Evolutionary conservation across 2,888 invertebrate genomes (phyloP), one percentile per base, ranked within the genome.

Genomic region (Synergus gifuensis): DNA sequence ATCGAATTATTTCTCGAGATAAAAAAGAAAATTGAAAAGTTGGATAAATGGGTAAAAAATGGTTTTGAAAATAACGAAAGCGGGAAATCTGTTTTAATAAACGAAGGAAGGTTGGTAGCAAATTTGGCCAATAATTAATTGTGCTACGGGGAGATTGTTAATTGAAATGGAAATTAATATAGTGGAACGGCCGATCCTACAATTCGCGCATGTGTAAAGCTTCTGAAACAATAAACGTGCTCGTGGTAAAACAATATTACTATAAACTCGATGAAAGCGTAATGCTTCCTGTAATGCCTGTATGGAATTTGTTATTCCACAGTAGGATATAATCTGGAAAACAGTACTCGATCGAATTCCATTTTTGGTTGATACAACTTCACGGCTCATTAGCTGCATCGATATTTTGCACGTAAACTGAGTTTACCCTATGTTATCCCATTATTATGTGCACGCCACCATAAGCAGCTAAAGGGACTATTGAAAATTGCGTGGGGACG

Each of bases 401-500:
- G 67, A 69, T 69, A 69, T 69, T 46, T 69, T 69, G 67, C 46
- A 28, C 18, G 12, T 40, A 69, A 69, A 69, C 67, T 46, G 16
- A 69, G 46, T 69, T 69, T 46, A 69, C 46, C 44, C 42, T 67
- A 22, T 16, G 14, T 28, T 69, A 18, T 49, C 42, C 44, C 44
- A 69, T 49, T 16, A 69, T 69, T 69, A 49, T 69, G 67, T 69
- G 67, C 67, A 69, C 67, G 67, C 67, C 22, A 69, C 46, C 46
- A 28, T 49, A 22, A 49, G 44, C 67, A 46, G 46, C 67, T 69
- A 49, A 46, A 69, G 22, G 46, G 46, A 0, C n/a, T 69, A 69
- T 69, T 69, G 22, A 16, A 69, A 69, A 69, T 69, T 69, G n/a
- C n/a, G 22, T 69, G 8, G 18, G 67, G 28, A 69, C 5, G 44